Evolutionary conservation across 2,888 invertebrate species (phyloP).

Genomic region (Erebia palarica): DNA sequence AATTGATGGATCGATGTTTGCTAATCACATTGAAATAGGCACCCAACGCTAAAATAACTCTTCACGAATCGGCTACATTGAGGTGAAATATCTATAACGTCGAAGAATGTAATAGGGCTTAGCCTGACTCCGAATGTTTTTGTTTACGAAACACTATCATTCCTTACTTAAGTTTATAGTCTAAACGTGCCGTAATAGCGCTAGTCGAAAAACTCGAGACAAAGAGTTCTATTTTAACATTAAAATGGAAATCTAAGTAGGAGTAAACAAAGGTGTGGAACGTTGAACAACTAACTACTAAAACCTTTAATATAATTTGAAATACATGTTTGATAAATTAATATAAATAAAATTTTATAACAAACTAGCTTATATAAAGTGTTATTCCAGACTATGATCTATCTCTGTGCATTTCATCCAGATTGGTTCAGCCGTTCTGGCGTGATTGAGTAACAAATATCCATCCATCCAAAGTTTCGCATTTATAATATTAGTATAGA

Average conservation of each 20-base stretch:
- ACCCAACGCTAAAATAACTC: background rate
- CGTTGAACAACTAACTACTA: background rate
- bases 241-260: conserved; percentile 11
- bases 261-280: conserved; percentile 2
- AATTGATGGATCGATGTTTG: no score
- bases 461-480: no score
- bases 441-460: no score
- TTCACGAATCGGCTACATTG: background rate
- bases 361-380: no score
- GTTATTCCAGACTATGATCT: no score
- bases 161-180: conserved; percentile 11
- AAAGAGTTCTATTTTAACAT: conserved; percentile 4
- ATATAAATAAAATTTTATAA: background rate
- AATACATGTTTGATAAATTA: background rate
- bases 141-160: conserved; percentile 1
- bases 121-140: background rate
- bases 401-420: no score
- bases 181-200: background rate
- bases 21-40: background rate
- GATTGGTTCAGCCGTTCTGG: no score
- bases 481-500: no score
- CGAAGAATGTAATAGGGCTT: background rate
- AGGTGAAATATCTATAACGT: background rate
- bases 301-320: background rate
- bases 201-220: background rate